Evolutionary conservation across 53 echinoderm and acorn worm genomes (phyloP).

Genomic region (Hippasteria phrygiana): DNA sequence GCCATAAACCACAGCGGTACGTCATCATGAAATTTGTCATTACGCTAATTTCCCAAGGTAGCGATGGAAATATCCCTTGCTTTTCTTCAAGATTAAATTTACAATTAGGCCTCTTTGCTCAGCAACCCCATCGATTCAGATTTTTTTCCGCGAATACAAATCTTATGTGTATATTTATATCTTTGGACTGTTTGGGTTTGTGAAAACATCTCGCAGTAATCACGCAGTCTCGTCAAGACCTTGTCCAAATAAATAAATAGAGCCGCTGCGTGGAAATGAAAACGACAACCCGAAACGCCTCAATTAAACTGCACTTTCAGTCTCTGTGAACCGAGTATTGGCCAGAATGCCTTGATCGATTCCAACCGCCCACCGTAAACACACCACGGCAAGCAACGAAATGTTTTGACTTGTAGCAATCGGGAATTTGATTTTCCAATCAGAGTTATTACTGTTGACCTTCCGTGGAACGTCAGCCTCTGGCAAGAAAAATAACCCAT

Average conservation of each 20-base stretch:
- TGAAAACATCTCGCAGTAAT: conserved; percentile 3
- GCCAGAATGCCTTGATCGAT: background rate
- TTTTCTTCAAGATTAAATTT: background rate
- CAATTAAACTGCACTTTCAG: conserved; percentile 1
- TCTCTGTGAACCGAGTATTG: background rate
- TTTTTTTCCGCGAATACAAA: background rate
- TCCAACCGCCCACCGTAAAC: background rate
- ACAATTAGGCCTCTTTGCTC: background rate
- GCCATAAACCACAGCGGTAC: no score
- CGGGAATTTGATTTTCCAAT: background rate
- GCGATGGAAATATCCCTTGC: background rate
- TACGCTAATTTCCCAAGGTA: background rate
- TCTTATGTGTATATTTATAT: background rate
- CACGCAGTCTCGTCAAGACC: background rate
- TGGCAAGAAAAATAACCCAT: background rate
- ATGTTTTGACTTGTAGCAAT: background rate
- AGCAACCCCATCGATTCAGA: background rate
- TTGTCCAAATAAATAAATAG: conserved; percentile 19
- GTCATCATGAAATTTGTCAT: background rate
- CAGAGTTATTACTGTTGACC: background rate
- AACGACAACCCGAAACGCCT: background rate
- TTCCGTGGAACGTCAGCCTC: background rate
- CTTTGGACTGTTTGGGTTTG: background rate
- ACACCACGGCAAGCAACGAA: background rate
- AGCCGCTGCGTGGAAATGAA: background rate